Evolutionary conservation across 1,140 invertebrate species (phyloP).

Genomic region (Mizuhopecten yessoensis): DNA sequence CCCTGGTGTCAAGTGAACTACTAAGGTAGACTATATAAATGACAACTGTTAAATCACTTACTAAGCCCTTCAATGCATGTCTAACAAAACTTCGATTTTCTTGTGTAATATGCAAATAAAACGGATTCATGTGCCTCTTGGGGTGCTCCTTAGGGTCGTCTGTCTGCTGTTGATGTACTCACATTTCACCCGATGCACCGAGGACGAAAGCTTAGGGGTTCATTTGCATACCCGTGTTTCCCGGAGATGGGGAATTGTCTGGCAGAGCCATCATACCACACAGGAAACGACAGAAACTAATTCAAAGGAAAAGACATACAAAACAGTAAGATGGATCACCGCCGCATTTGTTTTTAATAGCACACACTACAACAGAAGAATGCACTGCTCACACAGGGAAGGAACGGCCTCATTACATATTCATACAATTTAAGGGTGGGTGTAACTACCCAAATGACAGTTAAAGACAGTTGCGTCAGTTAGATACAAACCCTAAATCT

Average conservation of each 20-base stretch:
- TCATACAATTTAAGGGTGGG: not conserved
- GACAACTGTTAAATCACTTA: constrained; percentile 4
- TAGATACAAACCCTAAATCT: no score
- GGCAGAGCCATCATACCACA: constrained; percentile 3
- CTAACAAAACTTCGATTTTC: constrained; percentile 26
- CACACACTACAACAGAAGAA: not conserved
- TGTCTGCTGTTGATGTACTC: not conserved
- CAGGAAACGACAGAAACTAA: constrained; percentile 26
- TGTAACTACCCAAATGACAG: no score
- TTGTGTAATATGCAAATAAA: constrained; percentile 36
- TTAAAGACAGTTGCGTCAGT: no score
- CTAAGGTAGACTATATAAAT: not conserved
- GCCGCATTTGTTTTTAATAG: not conserved
- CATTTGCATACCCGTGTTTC: not conserved
- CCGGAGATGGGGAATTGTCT: not conserved
- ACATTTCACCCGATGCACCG: constrained; percentile 21
- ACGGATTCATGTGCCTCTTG: not conserved
- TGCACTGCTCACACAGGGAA: not conserved
- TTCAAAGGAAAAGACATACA: constrained; percentile 29
- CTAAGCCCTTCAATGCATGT: constrained; percentile 12
- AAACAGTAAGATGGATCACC: constrained; percentile 31
- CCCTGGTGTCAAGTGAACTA: not conserved
- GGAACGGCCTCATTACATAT: not conserved
- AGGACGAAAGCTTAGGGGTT: constrained; percentile 30
- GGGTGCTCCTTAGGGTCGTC: not conserved